Evolutionary conservation across 92 coral and sea anemone species (phyloP).

Genomic region (Hydrozoanthus gracilis): DNA sequence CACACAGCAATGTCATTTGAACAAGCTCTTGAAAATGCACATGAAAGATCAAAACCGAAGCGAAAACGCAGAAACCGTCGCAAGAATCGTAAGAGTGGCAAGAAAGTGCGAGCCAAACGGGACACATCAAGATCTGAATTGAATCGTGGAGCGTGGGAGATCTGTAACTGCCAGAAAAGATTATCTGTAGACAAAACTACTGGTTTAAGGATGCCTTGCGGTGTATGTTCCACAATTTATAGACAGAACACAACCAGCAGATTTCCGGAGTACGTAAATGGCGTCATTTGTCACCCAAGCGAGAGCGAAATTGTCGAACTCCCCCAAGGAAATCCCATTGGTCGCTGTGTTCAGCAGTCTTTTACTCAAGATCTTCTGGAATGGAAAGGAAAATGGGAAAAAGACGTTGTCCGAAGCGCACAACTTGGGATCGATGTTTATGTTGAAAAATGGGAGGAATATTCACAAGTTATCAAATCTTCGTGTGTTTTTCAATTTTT

Average conservation of each 20-base stretch:
- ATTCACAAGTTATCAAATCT: constrained; percentile 47
- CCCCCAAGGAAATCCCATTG: background rate
- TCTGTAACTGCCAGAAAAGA: constrained; percentile 18
- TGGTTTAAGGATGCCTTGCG: constrained; percentile 33
- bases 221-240: constrained; percentile 30
- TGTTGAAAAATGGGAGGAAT: constrained; percentile 50
- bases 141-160: constrained; percentile 21
- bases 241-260: constrained; percentile 32
- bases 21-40: constrained; percentile 35
- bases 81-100: background rate
- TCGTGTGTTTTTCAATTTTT: constrained; percentile 43
- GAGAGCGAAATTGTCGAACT: constrained; percentile 20
- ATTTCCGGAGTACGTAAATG: constrained; percentile 32
- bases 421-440: constrained; percentile 53
- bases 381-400: constrained; percentile 47
- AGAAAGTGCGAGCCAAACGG: constrained; percentile 22
- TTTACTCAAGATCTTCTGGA: constrained; percentile 50
- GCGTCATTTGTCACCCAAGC: constrained; percentile 39
- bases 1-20: constrained; percentile 36
- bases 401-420: constrained; percentile 22
- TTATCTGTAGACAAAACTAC: background rate
- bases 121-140: background rate
- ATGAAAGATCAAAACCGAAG: background rate
- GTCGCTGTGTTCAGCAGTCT: constrained; percentile 57
- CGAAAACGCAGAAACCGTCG: background rate